Evolutionary conservation across 2,888 invertebrate species (phyloP), one percentile per base, ranked within the genome.

Genomic region (Epirrhoe alternata): DNA sequence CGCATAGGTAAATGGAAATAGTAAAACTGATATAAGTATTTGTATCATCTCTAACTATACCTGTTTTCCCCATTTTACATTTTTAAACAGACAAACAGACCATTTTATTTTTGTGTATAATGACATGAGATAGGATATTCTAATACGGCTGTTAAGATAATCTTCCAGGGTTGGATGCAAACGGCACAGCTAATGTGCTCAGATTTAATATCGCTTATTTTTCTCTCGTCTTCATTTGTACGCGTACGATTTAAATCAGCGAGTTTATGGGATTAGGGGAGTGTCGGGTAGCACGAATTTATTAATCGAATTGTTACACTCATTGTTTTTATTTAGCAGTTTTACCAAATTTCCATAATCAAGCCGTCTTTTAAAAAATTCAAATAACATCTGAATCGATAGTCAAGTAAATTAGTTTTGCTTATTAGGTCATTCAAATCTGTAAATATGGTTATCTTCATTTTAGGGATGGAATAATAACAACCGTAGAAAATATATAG

Each of bases 111-210:
- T 7, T 59, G 42, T 38, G 6, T 16, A 42, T 53, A 10, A 33
- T 58, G 24, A 35, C 52, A 58, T 38, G 16, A 42, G 50, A 66
- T 89, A 85, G 86, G 87, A 89, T 89, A 89, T 89, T 88, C 87
- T 89, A 90, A 90, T 89, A 89, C 83, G 87, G 84, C 80, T 86
- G 84, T 86, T 87, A 86, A 84, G 85, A 86, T 90, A 89, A 92
- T 92, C 89, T 88, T 81, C 70, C 70, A 77, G 86, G 90, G 89
- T 86, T 85, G 85, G 80, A 78, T 79, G 84, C 79, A 82, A 55
- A 61, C 69, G 61, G 66, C 61, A 56, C 59, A 64, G 83, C 85
- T 86, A 88, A 89, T 89, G 84, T 85, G 84, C 74, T 78, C 77
- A 81, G 84, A 86, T 86, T 85, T 85, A 81, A 85, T 78, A 78